Evolutionary conservation across 1,140 invertebrate genomes (phyloP), one percentile per base, ranked within the genome.

Genomic region (Andricus grossulariae): DNA sequence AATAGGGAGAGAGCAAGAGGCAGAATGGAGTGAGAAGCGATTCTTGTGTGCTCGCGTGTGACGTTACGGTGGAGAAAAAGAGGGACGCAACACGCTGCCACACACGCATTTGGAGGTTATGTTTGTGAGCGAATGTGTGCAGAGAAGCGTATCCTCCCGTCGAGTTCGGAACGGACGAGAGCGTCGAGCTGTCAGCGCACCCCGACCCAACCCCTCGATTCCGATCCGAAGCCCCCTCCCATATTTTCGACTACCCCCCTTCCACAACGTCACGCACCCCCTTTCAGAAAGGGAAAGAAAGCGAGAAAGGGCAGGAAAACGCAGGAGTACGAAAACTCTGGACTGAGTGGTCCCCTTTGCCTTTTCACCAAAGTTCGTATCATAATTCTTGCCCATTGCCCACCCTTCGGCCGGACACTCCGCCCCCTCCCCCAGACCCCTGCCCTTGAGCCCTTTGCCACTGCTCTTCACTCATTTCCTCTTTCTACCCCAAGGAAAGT

Each of bases 181-280:
- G 88, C 87, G 85, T 89, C 88, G 90, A 91, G 90, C 90, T 91
- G 90, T 91, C 90, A 91, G 90, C 90, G 90, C 89, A 90, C 89
- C 90, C 89, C 87, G 78, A 86, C 83, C 87, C 87, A 87, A 88
- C 88, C 87, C 87, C 87, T 83, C 85, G 82, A 73, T 80, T 74
- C 80, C 76, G 72, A 72, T 75, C 78, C 80, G 73, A 82, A 81
- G 57, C 72, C 80, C 73, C 79, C 78, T 79, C 80, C 82, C 74
- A 77, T 66, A 49, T 71, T 73, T 55, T 73, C 72, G 57, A 50
- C 77, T 57, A 25, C 55, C 78, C 71, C 73, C 21, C 74, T 39
- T 19, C 75, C 66, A 75, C 19, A 45, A 52, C 66, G 57, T n/a
- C 39, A 60, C 66, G 57, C 73, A 77, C 75, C 76, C 71, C 75